Conservation (phyloP, 2,888 invertebrate genomes). For the Athalia rosae region DNA sequence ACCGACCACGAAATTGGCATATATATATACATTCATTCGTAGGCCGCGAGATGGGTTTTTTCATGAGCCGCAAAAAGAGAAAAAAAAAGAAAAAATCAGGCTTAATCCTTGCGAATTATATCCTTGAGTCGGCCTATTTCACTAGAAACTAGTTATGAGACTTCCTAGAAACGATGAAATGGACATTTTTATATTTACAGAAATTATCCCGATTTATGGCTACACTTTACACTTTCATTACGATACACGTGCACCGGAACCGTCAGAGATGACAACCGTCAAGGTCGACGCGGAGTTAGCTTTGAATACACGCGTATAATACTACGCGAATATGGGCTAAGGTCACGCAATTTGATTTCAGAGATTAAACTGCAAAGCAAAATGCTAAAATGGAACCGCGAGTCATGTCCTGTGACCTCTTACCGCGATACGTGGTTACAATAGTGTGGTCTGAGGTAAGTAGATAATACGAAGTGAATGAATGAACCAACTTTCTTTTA, state of each 20-base stretch:
- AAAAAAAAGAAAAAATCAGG: not conserved
- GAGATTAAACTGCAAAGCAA: conserved; percentile 10
- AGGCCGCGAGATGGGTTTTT: not conserved
- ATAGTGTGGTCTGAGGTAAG: too few species aligned
- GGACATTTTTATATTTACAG: too few species aligned
- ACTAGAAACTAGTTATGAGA: not conserved
- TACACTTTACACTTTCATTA: not conserved
- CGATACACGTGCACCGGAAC: conserved; percentile 6
- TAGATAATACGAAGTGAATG: too few species aligned
- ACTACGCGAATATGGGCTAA: conserved; percentile 17
- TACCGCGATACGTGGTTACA: too few species aligned
- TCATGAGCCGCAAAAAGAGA: not conserved
- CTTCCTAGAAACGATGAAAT: conserved; percentile 7
- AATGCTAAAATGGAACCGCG: not conserved
- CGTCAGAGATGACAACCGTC: conserved; percentile 7
- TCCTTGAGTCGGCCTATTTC: not conserved
- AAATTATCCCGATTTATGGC: not conserved
- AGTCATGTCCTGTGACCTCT: not conserved
- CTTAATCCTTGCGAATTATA: not conserved
- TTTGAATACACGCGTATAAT: conserved; percentile 14
- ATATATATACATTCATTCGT: not conserved
- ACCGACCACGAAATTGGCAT: not conserved
- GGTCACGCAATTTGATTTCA: not conserved
- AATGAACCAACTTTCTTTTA: too few species aligned
- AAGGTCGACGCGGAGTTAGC: conserved; percentile 18